phyloP scores from a whole-genome alignment of 2,888 invertebrate species.

The Seira sanloemensis region DNA sequence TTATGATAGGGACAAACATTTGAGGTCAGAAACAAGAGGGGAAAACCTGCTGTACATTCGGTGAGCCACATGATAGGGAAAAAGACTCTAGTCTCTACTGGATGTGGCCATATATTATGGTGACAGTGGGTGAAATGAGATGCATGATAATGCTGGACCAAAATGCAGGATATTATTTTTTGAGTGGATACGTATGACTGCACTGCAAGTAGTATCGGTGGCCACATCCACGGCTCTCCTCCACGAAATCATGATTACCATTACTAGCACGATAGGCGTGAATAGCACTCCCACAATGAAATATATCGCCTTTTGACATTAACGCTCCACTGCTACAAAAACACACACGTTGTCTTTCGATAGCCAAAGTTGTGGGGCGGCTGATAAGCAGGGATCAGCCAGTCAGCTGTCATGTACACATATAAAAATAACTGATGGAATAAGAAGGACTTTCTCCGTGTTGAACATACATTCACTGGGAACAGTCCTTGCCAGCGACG shows the following conservation, averaged over 20 bases:
- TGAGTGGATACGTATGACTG: neutral
- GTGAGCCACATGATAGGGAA: neutral
- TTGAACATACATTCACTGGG: neutral
- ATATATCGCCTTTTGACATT: slow-evolving; percentile 7
- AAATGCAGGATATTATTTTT: slow-evolving; percentile 15
- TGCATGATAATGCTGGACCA: neutral
- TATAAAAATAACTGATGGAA: slow-evolving; percentile 29
- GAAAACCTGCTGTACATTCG: neutral
- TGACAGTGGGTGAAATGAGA: slow-evolving; percentile 14
- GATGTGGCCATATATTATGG: slow-evolving; percentile 12
- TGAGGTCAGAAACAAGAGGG: slow-evolving; percentile 10
- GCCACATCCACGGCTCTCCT: neutral
- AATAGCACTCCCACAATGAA: neutral
- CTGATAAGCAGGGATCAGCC: slow-evolving; percentile 33
- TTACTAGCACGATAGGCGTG: neutral
- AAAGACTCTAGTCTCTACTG: neutral
- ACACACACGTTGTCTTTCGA: neutral
- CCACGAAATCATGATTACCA: neutral
- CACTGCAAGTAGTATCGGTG: neutral
- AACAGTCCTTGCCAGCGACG: neutral
- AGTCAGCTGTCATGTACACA: slow-evolving; percentile 35
- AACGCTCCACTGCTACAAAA: neutral
- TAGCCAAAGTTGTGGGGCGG: neutral
- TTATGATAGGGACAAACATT: slow-evolving; percentile 17
- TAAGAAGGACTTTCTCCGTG: neutral